phyloP scores from a whole-genome alignment of 2,888 invertebrate genomes.

The Neuroscelio doddi region DNA sequence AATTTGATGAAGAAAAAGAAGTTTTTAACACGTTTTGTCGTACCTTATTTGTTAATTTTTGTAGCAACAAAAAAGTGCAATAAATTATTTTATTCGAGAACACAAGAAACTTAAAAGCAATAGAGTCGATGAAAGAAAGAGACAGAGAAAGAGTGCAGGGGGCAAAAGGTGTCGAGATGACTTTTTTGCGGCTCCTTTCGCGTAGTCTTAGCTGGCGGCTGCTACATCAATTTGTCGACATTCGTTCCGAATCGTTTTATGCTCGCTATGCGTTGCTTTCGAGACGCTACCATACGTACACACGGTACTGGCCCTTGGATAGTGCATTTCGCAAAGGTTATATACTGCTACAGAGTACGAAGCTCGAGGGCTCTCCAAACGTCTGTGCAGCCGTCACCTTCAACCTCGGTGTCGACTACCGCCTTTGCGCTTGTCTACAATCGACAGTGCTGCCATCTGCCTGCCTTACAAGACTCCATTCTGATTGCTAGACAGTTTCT shows the following conservation, averaged over 20 bases:
- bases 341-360: conserved; percentile 30
- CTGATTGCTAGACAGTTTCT: no score
- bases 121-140: background rate
- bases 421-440: conserved; percentile 14
- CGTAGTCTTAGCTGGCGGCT: conserved; percentile 54
- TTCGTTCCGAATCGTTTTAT: conserved; percentile 73
- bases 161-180: conserved; percentile 46
- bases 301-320: conserved; percentile 47
- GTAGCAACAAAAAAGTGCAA: no score
- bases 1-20: no score
- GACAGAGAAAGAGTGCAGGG: conserved; percentile 16
- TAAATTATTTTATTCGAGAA: no score
- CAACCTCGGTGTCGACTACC: conserved; percentile 49
- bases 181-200: conserved; percentile 53
- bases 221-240: conserved; percentile 72
- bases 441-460: background rate
- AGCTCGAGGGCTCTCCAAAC: conserved; percentile 24
- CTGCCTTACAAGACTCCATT: no score
- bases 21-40: no score
- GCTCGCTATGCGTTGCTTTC: conserved; percentile 64
- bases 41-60: no score
- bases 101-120: background rate
- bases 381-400: conserved; percentile 43
- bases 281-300: conserved; percentile 69
- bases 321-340: conserved; percentile 39